Conservation (phyloP, 2,113 vertebrate species). For the Mellivora capensis region DNA sequence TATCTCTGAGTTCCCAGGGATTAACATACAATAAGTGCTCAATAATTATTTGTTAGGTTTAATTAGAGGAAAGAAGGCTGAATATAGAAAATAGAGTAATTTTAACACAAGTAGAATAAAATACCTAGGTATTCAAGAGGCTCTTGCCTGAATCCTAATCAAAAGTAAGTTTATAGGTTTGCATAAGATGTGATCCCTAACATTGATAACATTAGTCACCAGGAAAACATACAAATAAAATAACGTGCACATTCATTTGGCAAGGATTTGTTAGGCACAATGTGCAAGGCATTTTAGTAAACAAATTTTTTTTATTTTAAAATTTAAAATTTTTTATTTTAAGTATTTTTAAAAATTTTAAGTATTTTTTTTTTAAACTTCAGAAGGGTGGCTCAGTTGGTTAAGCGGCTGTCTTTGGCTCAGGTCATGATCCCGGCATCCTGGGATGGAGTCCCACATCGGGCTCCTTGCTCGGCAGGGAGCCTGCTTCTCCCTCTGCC, state of each 20-base stretch:
- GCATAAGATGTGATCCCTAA: neutral
- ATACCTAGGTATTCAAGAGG: neutral
- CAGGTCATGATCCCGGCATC: no score
- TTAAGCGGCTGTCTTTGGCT: no score
- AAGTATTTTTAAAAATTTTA: no score
- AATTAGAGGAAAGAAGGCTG: neutral
- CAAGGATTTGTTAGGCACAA: neutral
- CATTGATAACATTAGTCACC: neutral
- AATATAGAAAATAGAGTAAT: constrained; percentile 8
- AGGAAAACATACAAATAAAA: constrained; percentile 16
- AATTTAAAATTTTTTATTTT: no score
- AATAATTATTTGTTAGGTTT: neutral
- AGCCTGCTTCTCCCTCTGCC: no score
- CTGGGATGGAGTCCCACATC: no score
- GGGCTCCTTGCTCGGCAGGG: no score
- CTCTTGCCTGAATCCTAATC: neutral
- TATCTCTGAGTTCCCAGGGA: neutral
- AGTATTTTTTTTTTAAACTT: no score
- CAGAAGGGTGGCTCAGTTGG: neutral
- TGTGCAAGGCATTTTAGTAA: neutral
- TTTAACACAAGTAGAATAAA: constrained; percentile 16
- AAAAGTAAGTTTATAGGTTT: neutral
- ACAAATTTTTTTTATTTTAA: neutral
- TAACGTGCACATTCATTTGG: neutral
- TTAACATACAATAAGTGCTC: neutral